Percentiles rank a stretch among this genome's conserved stretches.
Conservation (phyloP, 2,888 invertebrate species). For the Liposcelis brunnea region DNA sequence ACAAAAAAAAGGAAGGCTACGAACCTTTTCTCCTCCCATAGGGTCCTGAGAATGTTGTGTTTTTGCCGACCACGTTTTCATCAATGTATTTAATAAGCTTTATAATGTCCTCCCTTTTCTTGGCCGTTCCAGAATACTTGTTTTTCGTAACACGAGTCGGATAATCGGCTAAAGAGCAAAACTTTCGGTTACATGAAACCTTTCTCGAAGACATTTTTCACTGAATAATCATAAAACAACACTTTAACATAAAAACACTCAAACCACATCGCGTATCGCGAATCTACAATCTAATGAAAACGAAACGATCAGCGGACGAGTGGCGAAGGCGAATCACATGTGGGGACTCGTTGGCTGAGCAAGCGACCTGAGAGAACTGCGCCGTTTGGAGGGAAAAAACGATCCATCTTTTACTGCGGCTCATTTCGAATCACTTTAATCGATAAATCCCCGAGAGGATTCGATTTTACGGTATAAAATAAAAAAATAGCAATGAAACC, state of each 20-base stretch:
- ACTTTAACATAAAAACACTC: too few relatives aligned
- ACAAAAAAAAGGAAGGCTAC: constrained; percentile 14
- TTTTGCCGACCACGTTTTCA: constrained; percentile 63
- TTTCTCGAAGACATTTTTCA: constrained; percentile 15
- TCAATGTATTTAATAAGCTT: constrained; percentile 63
- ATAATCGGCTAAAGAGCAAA: constrained; percentile 20
- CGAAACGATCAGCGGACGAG: constrained; percentile 7
- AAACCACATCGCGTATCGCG: too few relatives aligned
- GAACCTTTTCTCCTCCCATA: constrained; percentile 68
- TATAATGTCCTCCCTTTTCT: constrained; percentile 44
- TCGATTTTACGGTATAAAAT: too few relatives aligned
- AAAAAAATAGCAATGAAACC: too few relatives aligned
- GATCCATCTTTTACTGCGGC: too few relatives aligned
- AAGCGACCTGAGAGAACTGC: neutral
- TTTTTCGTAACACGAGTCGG: constrained; percentile 18
- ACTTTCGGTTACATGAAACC: constrained; percentile 18
- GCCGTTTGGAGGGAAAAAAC: too few relatives aligned
- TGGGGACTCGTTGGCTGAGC: neutral
- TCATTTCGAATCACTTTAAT: too few relatives aligned
- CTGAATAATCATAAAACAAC: too few relatives aligned
- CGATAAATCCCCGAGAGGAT: too few relatives aligned
- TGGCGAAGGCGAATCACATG: neutral
- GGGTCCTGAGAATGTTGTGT: constrained; percentile 64
- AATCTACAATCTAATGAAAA: constrained; percentile 4
- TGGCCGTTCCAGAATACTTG: constrained; percentile 23